Evolutionary conservation across 92 coral and sea anemone species (phyloP).

Genomic region (Zoanthus sansibaricus): DNA sequence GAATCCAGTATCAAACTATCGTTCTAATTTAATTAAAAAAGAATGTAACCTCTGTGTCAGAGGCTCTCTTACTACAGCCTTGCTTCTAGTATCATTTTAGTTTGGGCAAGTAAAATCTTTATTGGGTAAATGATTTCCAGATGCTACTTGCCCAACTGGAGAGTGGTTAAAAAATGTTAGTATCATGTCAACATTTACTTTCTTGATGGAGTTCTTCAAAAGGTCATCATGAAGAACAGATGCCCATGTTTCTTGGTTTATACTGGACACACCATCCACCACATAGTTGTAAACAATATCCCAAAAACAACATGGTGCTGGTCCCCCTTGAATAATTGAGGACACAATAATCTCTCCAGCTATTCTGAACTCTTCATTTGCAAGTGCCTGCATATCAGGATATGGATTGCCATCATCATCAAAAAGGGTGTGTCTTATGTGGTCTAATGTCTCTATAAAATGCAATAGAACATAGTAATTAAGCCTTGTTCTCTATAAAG

Average conservation of each 20-base stretch:
- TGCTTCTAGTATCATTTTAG: not conserved
- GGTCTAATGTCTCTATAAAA: conserved; percentile 62
- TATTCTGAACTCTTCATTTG: conserved; percentile 68
- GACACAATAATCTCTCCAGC: conserved; percentile 70
- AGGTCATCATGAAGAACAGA: conserved; percentile 56
- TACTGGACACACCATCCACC: conserved; percentile 71
- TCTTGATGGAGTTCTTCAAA: conserved; percentile 55
- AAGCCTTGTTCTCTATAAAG: conserved; percentile 6
- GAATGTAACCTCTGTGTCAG: not conserved
- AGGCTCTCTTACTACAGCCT: not conserved
- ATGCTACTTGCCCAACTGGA: not conserved
- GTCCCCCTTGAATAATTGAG: conserved; percentile 71
- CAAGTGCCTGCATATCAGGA: conserved; percentile 68
- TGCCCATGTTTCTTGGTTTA: conserved; percentile 51
- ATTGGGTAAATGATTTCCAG: not conserved
- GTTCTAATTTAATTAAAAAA: not conserved
- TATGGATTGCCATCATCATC: conserved; percentile 69
- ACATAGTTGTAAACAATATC: conserved; percentile 62
- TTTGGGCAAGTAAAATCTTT: not conserved
- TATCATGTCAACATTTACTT: conserved; percentile 47
- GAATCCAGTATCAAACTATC: not conserved
- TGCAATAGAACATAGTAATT: conserved; percentile 41
- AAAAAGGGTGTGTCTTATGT: conserved; percentile 64
- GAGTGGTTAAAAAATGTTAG: conserved; percentile 6
- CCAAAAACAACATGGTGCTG: conserved; percentile 75